Evolutionary conservation across 2,888 invertebrate species (phyloP), one percentile per base, ranked within the genome.

Genomic region (Phlogophora meticulosa): DNA sequence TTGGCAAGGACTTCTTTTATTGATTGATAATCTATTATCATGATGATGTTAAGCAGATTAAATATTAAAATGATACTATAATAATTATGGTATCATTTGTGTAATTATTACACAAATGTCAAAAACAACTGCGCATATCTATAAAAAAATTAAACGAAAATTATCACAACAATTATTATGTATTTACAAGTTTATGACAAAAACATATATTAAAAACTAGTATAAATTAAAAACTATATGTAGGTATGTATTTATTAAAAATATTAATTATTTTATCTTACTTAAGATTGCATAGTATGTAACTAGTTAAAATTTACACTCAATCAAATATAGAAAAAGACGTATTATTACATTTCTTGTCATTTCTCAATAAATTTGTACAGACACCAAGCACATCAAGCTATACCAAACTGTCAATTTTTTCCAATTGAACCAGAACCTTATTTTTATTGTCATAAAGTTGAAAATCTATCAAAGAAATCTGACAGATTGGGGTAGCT

Each of bases 81-180:
- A n/a, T n/a, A n/a, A n/a, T n/a, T n/a, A n/a, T n/a, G n/a, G n/a
- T n/a, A n/a, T n/a, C n/a, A n/a, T n/a, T n/a, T n/a, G n/a, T n/a
- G n/a, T n/a, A 36, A 34, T 2, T n/a, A 7, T 3, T 4, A 24
- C 45, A 10, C 28, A 24, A 79, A 51, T 52, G 15, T 52, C 52
- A 57, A 63, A 63, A 59, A 69, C 42, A 15, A 73, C 38, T 49
- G 57, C 48, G 45, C 62, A 24, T 11, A n/a, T 34, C 20, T 55
- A 73, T 72, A 62, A 72, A 65, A 67, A 62, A 45, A 62, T 60
- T 63, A 60, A 81, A 76, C 45, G 62, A 81, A 77, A 80, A 84
- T 87, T 88, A 89, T 89, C 89, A 89, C 89, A 89, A 87, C 81
- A 86, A 80, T 78, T 70, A 85, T 76, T 80, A 83, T 78, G 67